Evolutionary conservation across 2,113 vertebrate species (phyloP), one percentile per base, ranked within the genome.

Genomic region (Myotis brandtii): DNA sequence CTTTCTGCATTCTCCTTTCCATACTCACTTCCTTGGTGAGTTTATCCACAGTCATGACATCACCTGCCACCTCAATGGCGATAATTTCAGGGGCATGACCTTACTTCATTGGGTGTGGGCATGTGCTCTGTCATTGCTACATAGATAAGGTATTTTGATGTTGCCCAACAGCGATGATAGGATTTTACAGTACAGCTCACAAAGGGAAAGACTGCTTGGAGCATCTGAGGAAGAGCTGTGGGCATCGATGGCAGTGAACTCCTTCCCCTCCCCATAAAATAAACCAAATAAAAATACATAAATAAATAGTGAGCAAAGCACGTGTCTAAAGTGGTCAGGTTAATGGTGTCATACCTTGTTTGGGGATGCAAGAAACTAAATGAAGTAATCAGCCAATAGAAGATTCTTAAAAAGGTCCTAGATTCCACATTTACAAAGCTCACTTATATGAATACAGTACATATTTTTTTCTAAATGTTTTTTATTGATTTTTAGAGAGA

Each of bases 1-100:
- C 56, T 85, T 70, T 83, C 93, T 64, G 32, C 91, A 94, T 92
- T 69, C 88, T 82, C 93, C 67, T 82, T 54, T 75, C 81, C 67
- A 73, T 18, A 92, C 34, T 96, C 86, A 96, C 34, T 95, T 95
- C 94, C 89, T 93, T 23, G 9, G 20, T 93, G 95, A 96, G 77
- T 82, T 91, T 73, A 89, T 48, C 32, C 72, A 48, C 11, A 81
- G 50, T 56, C 91, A 94, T 12, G 13, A 72, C 88, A 46, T 88
- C 40, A 59, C 25, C 92, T 66, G 20, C 14, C 46, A 76, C 56
- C 80, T 89, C 75, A 30, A 5, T 5, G 48, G 18, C 70, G 54
- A 75, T 76, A 9, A 86, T 56, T 73, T 54, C 81, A 34, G 21
- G 43, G 73, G 73, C 91, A 82, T 84, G 46, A 90, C 90, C 90